Percentiles rank a stretch among this genome's conserved stretches.
These are phyloP conservation scores for Spea bombifrons DNA, from an alignment of 2,113 vertebrate species.

Conservation along the genomic window DNA sequence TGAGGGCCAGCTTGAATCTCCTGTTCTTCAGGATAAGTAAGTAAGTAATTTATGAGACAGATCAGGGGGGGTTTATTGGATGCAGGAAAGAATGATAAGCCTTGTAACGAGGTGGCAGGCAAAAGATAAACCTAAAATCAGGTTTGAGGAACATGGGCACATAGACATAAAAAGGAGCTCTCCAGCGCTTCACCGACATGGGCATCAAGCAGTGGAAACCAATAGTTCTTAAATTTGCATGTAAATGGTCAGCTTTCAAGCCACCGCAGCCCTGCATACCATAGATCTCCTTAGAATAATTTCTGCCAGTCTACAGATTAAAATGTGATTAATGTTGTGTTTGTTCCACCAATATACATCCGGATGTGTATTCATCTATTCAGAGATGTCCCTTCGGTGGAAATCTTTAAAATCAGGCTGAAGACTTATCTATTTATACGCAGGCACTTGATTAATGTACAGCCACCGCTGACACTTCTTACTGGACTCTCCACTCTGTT, in stretches of 20 bases:
- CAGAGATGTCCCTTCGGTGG: conserved; percentile 42
- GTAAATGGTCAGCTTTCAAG: conserved; percentile 19
- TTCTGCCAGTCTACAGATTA: conserved; percentile 40
- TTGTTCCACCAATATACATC: conserved; percentile 29
- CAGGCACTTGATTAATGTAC: conserved; percentile 42
- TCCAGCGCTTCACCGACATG: conserved; percentile 4
- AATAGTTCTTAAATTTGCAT: conserved; percentile 14
- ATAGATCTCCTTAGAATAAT: conserved; percentile 29
- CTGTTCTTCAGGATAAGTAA: conserved; percentile 20
- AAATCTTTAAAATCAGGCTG: conserved; percentile 45
- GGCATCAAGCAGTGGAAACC: neutral
- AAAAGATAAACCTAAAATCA: conserved; percentile 25
- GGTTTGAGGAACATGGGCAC: neutral
- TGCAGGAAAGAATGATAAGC: conserved; percentile 36
- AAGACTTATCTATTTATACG: conserved; percentile 46
- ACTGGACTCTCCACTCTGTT: conserved; percentile 20
- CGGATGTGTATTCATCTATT: conserved; percentile 46
- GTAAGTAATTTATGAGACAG: conserved; percentile 41
- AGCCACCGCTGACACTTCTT: conserved; percentile 30
- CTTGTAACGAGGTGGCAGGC: conserved; percentile 29
- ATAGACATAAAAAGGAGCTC: neutral
- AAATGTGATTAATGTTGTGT: conserved; percentile 46
- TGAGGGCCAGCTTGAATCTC: conserved; percentile 21
- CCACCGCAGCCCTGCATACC: conserved; percentile 2
- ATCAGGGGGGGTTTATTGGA: conserved; percentile 35